phyloP scores from a whole-genome alignment of 1,140 invertebrate species.

The Tetragnatha versicolor region DNA sequence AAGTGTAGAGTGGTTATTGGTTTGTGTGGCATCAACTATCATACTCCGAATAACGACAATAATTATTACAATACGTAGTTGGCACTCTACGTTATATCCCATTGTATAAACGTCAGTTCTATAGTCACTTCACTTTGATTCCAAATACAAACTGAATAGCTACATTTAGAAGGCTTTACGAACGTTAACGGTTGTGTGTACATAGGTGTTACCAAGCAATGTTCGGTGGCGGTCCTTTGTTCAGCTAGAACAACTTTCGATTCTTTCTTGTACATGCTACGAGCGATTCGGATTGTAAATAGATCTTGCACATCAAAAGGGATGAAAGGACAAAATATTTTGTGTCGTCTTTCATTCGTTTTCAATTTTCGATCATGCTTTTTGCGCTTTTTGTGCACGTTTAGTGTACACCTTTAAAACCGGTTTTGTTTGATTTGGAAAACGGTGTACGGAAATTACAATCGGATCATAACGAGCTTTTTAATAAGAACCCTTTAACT shows the following conservation, averaged over 20 bases:
- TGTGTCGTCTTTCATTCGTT: background rate
- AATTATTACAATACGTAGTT: constrained; percentile 8
- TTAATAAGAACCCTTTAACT: background rate
- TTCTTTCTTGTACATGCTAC: background rate
- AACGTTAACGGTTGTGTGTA: constrained; percentile 29
- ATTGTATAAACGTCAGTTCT: constrained; percentile 15
- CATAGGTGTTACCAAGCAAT: constrained; percentile 19
- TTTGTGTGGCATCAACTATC: background rate
- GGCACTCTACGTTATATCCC: constrained; percentile 23
- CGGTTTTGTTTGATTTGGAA: background rate
- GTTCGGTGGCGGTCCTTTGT: background rate
- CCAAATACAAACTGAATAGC: constrained; percentile 14
- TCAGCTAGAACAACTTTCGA: background rate
- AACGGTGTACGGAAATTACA: background rate
- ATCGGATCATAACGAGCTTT: constrained; percentile 33
- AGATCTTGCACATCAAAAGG: constrained; percentile 34
- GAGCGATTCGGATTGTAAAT: constrained; percentile 29
- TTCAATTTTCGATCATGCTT: background rate
- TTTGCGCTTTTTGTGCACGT: background rate
- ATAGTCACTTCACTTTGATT: constrained; percentile 35
- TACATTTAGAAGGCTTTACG: constrained; percentile 20
- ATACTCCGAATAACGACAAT: background rate
- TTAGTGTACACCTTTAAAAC: background rate
- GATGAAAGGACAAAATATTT: background rate
- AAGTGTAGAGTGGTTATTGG: background rate